Percentiles rank a stretch among this genome's conserved stretches.
Evolutionary conservation across 2,888 invertebrate species (phyloP).

Genomic region (Doris montereyensis): DNA sequence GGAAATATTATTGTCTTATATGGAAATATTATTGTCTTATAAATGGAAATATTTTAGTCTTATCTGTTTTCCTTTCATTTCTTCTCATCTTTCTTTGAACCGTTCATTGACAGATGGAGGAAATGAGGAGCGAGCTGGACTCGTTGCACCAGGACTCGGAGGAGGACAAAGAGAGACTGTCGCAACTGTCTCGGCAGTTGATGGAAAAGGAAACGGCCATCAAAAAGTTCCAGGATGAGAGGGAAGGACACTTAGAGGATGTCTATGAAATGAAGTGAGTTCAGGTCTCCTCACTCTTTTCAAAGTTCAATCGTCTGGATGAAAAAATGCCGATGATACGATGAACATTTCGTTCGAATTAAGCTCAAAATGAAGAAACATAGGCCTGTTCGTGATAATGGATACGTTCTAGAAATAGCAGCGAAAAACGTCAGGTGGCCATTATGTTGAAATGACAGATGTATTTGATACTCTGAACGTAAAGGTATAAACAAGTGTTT

Average conservation of each 20-base stretch:
- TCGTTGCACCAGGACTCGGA: slow-evolving; percentile 49
- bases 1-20: background rate
- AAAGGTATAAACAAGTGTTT: no score
- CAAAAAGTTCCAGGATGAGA: slow-evolving; percentile 77
- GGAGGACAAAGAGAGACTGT: slow-evolving; percentile 55
- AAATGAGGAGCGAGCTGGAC: slow-evolving; percentile 59
- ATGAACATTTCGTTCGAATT: no score
- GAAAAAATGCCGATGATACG: no score
- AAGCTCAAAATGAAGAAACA: no score
- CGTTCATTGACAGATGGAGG: no score
- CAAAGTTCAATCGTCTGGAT: no score
- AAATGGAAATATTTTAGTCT: background rate
- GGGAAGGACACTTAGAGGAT: slow-evolving; percentile 82
- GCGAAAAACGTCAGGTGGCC: no score
- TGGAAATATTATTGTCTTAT: background rate
- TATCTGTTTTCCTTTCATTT: background rate
- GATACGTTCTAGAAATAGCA: no score
- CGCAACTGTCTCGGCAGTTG: slow-evolving; percentile 77
- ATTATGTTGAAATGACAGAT: no score
- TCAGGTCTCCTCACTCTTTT: background rate
- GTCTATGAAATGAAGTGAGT: slow-evolving; percentile 86
- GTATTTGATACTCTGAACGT: no score
- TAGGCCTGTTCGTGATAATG: no score
- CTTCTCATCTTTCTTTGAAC: no score
- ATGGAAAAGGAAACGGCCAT: slow-evolving; percentile 80